Evolutionary conservation across 2,888 invertebrate species (phyloP), one percentile per base, ranked within the genome.

Genomic region (Oscheius sp.): DNA sequence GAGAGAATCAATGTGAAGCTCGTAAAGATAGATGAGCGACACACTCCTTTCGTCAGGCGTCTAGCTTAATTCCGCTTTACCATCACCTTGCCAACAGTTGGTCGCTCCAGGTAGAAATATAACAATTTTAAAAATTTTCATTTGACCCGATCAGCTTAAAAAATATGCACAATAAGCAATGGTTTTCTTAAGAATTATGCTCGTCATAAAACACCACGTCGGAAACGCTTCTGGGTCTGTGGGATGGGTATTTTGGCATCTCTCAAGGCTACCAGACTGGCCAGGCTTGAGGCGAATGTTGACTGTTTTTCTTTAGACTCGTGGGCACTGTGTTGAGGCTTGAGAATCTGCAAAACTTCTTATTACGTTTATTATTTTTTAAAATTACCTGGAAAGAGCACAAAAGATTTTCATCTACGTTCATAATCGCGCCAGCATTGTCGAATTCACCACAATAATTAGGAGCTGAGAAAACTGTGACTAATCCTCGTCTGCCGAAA

Each of bases 401-500:
- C 18, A 84, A 71, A 9, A 85, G 73, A 53, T 84, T 84, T 74
- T 84, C 80, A 58, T 85, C 85, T 27, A 85, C 90, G 23, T 90
- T 90, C 90, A 91, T 91, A 29, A 91, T 90, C 52, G 91, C 91
- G 35, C 90, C 91, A 12, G 91, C 91, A 82, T 91, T 91, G 85
- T 91, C 90, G 86, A 91, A 91, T 83, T 91, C 91, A 2, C 91
- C 91, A 83, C 91, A 91, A 88, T 91, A 91, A 82, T 91, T 91
- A 18, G 91, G 91, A 0, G 91, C 91, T 74, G 91, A 91, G 88
- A 91, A 91, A 46, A 91, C 86, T 6, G 91, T 91, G 45, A 91
- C 90, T 59, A 91, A 83, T 88, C 90, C 86, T 18, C 88, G 77
- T 45, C 82, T 74, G 7, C 82, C 82, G 76, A 86, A 86, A 75